These are phyloP conservation scores for Phyllostomus hastatus DNA, from an alignment of 2,113 vertebrate genomes.

Conservation along the genomic window DNA sequence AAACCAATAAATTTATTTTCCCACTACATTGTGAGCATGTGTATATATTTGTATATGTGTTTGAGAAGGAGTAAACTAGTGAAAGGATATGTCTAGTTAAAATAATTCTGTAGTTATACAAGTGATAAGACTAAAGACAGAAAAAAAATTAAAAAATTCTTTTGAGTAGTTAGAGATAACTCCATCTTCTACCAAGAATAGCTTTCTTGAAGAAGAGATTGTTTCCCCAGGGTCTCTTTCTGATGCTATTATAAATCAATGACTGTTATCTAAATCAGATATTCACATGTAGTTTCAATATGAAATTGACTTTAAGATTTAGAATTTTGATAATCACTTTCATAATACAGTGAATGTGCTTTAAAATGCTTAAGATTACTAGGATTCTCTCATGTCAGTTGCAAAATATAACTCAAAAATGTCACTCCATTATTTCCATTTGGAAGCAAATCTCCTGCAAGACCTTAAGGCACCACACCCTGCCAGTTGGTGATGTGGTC, in stretches of 20 bases:
- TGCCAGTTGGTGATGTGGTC: slow-evolving; percentile 55
- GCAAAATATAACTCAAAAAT: slow-evolving; percentile 43
- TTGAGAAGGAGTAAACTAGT: neutral
- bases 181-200: neutral
- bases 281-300: neutral
- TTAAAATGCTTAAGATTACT: slow-evolving; percentile 15
- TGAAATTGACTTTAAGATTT: neutral
- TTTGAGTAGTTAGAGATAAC: neutral
- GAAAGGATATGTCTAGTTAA: neutral
- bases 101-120: neutral
- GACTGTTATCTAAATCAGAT: neutral
- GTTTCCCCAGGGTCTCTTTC: neutral
- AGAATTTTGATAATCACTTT: neutral
- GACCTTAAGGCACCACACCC: slow-evolving; percentile 29
- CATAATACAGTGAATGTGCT: neutral
- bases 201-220: neutral
- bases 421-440: slow-evolving; percentile 43
- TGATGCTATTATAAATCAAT: neutral
- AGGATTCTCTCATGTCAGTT: neutral
- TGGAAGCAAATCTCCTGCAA: slow-evolving; percentile 42
- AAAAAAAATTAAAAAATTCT: neutral
- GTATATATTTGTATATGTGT: neutral
- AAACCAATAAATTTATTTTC: neutral
- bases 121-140: neutral
- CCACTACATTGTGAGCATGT: neutral